Conservation (phyloP, 2,888 invertebrate genomes). For the Tetranychus truncatus region DNA sequence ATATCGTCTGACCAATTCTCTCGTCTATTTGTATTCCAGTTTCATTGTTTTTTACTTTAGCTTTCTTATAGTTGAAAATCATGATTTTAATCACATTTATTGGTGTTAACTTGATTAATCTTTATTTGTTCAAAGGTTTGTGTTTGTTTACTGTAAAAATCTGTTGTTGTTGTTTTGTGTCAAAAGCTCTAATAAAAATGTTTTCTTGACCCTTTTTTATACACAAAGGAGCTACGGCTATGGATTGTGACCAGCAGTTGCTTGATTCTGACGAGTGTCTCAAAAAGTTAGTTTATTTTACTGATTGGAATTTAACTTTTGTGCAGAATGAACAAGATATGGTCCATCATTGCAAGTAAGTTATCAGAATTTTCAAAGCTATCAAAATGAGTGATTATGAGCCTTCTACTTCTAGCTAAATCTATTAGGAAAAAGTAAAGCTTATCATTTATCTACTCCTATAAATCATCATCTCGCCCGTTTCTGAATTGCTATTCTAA, state of each 20-base stretch:
- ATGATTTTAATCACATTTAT: background rate
- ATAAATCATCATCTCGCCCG: too few relatives aligned
- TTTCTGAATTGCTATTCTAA: too few relatives aligned
- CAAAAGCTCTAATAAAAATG: background rate
- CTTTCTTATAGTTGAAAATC: too few relatives aligned
- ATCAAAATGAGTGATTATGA: background rate
- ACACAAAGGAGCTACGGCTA: background rate
- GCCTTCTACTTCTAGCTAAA: background rate
- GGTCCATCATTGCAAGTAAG: conserved; percentile 8
- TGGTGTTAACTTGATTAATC: background rate
- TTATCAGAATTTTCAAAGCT: background rate
- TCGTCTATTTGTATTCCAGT: too few relatives aligned
- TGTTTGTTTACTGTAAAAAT: background rate
- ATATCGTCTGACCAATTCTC: too few relatives aligned
- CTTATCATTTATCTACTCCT: too few relatives aligned
- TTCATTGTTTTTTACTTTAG: too few relatives aligned
- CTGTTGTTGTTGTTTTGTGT: background rate
- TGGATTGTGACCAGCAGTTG: background rate
- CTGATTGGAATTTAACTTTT: conserved; percentile 6
- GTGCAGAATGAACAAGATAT: background rate
- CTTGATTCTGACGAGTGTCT: background rate
- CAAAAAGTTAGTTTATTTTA: background rate
- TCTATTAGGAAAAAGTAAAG: background rate
- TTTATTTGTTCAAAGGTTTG: background rate
- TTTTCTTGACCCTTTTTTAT: background rate